Conservation (phyloP, 2,797 vertebrate genomes). For the Limosa lapponica region DNA sequence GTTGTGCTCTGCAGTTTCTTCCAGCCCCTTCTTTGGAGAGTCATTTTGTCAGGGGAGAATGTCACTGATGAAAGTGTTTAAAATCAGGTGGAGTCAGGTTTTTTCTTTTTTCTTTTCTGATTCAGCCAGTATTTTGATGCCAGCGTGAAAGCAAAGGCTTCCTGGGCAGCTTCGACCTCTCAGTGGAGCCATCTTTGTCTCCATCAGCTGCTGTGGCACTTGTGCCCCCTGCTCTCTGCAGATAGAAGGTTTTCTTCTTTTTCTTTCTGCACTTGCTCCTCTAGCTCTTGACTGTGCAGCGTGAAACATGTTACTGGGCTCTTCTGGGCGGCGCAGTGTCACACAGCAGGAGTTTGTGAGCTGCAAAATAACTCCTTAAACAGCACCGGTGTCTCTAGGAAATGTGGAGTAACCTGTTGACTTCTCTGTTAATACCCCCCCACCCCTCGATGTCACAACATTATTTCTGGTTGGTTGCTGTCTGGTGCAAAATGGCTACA, state of each 20-base stretch:
- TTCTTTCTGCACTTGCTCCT: background rate
- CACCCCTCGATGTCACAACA: background rate
- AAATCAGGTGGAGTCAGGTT: background rate
- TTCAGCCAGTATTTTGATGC: background rate
- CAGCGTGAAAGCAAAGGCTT: background rate
- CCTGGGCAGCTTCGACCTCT: background rate
- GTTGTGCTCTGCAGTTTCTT: background rate
- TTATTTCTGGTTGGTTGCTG: background rate
- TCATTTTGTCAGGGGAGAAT: background rate
- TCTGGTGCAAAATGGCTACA: background rate
- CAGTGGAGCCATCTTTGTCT: background rate
- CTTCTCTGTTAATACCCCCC: background rate
- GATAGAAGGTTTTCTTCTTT: background rate
- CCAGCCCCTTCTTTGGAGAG: background rate
- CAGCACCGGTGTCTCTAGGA: background rate
- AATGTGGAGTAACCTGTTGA: background rate
- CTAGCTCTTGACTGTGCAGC: background rate
- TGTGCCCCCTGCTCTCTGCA: fast-evolving
- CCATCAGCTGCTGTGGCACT: background rate
- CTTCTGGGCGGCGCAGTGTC: background rate
- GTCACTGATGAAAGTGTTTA: background rate
- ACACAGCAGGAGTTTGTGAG: background rate
- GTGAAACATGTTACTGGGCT: background rate
- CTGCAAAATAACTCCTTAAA: background rate
- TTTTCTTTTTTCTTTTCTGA: background rate